Evolutionary conservation across 2,888 invertebrate genomes (phyloP).

Genomic region (Cataglyphis rosenhaueri): DNA sequence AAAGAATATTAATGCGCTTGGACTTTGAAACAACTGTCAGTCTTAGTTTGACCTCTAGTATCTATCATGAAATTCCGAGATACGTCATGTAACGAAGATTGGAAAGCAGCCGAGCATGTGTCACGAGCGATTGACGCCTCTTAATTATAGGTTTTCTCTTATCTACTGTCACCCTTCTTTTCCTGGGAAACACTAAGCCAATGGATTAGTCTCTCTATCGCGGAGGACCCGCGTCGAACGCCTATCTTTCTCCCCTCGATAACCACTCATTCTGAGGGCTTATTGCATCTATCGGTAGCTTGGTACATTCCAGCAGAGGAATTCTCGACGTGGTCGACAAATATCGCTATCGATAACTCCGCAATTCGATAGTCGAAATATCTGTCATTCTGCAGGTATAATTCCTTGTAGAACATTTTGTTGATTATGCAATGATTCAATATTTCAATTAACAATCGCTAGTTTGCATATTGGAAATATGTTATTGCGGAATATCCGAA

Average conservation of each 20-base stretch:
- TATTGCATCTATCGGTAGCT: conserved; percentile 60
- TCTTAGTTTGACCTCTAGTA: background rate
- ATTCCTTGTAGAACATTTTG: conserved; percentile 52
- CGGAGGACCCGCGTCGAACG: conserved; percentile 80
- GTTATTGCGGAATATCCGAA: conserved; percentile 33
- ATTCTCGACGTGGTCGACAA: conserved; percentile 60
- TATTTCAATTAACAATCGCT: conserved; percentile 36
- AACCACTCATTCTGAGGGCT: conserved; percentile 53
- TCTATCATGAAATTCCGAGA: conserved; percentile 29
- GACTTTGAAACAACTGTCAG: background rate
- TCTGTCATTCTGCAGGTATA: conserved; percentile 53
- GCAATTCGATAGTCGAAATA: conserved; percentile 51
- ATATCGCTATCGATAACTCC: conserved; percentile 59
- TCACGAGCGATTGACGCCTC: conserved; percentile 80
- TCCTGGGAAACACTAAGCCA: conserved; percentile 68
- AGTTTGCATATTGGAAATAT: conserved; percentile 1
- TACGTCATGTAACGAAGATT: conserved; percentile 24
- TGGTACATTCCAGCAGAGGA: conserved; percentile 60
- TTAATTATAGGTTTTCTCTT: conserved; percentile 83
- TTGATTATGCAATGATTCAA: conserved; percentile 39
- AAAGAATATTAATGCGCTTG: background rate
- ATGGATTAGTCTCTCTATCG: conserved; percentile 84
- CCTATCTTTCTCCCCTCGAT: conserved; percentile 79
- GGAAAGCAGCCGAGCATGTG: conserved; percentile 45
- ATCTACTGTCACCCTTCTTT: conserved; percentile 84